A percentile compares a stretch with the other conserved stretches of the same genome.
phyloP scores from a whole-genome alignment of 2,113 vertebrate species.

The Perognathus longimembris region DNA sequence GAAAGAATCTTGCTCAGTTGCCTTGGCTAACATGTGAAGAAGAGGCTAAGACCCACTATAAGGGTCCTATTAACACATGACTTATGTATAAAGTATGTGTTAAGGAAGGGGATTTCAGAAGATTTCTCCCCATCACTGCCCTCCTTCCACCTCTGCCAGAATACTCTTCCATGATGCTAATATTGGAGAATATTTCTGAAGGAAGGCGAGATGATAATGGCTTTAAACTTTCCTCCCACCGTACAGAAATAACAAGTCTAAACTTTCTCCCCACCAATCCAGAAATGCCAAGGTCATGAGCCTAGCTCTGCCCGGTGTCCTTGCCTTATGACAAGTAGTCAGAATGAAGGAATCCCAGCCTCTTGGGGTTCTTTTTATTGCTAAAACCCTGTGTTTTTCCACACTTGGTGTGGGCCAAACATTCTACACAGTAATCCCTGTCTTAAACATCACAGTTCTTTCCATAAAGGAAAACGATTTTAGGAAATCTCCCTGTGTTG shows the following conservation, averaged over 20 bases:
- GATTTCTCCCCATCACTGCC: neutral
- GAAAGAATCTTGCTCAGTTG: neutral
- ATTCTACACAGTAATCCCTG: neutral
- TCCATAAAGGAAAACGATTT: neutral
- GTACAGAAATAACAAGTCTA: too few species aligned
- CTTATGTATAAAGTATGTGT: conserved; percentile 45
- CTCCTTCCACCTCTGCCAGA: neutral
- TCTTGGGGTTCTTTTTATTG: neutral
- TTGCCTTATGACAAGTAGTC: neutral
- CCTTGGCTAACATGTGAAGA: neutral
- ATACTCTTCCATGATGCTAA: neutral
- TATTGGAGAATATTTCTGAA: neutral
- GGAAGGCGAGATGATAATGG: neutral
- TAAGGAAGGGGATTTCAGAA: conserved; percentile 50
- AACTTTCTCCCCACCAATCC: neutral
- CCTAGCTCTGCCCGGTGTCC: neutral
- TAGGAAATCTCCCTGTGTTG: neutral
- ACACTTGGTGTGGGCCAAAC: neutral
- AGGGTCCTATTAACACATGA: neutral
- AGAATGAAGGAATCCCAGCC: neutral
- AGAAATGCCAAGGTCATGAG: neutral
- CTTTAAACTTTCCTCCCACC: too few species aligned
- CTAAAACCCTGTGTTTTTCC: neutral
- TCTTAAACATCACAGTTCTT: neutral
- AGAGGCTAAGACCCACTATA: conserved; percentile 32